A percentile compares a stretch with the other conserved stretches of the same genome.
Evolutionary conservation across 2,888 invertebrate species (phyloP).

Genomic region (Athrips mouffetella): DNA sequence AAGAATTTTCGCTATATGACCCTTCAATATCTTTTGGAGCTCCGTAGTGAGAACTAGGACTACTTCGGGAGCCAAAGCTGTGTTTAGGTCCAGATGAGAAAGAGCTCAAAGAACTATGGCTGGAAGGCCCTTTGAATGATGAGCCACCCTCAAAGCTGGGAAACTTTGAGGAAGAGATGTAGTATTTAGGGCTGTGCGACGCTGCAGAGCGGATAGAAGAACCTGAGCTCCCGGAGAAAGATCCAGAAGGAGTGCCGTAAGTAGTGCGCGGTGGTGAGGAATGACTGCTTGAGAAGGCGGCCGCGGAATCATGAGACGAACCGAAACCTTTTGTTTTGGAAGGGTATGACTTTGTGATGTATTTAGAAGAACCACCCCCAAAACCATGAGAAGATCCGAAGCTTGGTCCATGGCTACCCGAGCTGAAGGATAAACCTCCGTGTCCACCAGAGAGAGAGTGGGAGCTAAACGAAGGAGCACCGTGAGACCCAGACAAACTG

Average conservation of each 20-base stretch:
- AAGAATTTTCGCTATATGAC: constrained; percentile 61
- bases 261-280: constrained; percentile 55
- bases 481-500: constrained; percentile 48
- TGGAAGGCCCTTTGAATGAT: constrained; percentile 50
- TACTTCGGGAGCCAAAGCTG: constrained; percentile 47
- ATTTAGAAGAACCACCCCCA: constrained; percentile 52
- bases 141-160: constrained; percentile 50
- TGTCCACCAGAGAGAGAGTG: constrained; percentile 33
- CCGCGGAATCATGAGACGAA: constrained; percentile 48
- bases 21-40: constrained; percentile 59
- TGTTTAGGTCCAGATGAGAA: constrained; percentile 58
- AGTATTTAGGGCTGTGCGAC: constrained; percentile 55
- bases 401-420: constrained; percentile 44
- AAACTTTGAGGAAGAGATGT: constrained; percentile 50
- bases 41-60: constrained; percentile 46
- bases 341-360: constrained; percentile 48
- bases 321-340: constrained; percentile 50
- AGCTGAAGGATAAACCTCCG: constrained; percentile 37
- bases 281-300: constrained; percentile 54
- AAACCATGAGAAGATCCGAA: constrained; percentile 47
- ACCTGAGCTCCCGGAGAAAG: constrained; percentile 32
- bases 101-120: constrained; percentile 51
- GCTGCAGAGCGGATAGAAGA: constrained; percentile 49
- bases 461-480: constrained; percentile 46
- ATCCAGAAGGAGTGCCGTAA: constrained; percentile 51